Conservation (phyloP, 1,140 invertebrate species). For the Leptinotarsa texana region DNA sequence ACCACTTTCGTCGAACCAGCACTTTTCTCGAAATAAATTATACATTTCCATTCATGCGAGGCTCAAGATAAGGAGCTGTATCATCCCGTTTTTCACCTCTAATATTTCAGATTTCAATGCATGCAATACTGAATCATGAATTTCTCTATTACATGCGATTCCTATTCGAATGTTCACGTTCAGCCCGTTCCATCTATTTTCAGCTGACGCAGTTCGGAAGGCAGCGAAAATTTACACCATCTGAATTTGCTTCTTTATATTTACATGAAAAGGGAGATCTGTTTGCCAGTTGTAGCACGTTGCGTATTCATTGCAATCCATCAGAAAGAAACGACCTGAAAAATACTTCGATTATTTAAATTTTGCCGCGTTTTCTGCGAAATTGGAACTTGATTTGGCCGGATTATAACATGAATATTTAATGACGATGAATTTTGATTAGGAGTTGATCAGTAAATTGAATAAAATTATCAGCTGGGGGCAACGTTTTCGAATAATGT, state of each 20-base stretch:
- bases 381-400: background rate
- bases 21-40: conserved; percentile 15
- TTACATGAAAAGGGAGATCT: conserved; percentile 28
- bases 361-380: conserved; percentile 4
- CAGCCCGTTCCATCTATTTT: conserved; percentile 23
- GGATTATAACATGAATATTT: background rate
- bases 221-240: conserved; percentile 13
- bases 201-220: conserved; percentile 28
- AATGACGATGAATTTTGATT: background rate
- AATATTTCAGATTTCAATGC: conserved; percentile 29
- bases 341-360: conserved; percentile 49
- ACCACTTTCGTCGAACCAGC: background rate
- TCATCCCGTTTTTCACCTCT: conserved; percentile 16
- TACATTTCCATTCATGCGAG: conserved; percentile 17
- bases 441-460: background rate
- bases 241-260: conserved; percentile 25
- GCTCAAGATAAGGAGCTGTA: background rate
- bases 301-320: conserved; percentile 49
- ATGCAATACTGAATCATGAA: conserved; percentile 26
- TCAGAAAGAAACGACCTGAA: conserved; percentile 49
- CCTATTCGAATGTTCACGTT: conserved; percentile 24
- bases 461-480: background rate
- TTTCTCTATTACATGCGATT: conserved; percentile 22
- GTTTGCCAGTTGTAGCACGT: conserved; percentile 46
- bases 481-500: no score